These are phyloP conservation scores for Microctonus aethiopoides DNA, from an alignment of 2,888 invertebrate species.

Conservation along the genomic window DNA sequence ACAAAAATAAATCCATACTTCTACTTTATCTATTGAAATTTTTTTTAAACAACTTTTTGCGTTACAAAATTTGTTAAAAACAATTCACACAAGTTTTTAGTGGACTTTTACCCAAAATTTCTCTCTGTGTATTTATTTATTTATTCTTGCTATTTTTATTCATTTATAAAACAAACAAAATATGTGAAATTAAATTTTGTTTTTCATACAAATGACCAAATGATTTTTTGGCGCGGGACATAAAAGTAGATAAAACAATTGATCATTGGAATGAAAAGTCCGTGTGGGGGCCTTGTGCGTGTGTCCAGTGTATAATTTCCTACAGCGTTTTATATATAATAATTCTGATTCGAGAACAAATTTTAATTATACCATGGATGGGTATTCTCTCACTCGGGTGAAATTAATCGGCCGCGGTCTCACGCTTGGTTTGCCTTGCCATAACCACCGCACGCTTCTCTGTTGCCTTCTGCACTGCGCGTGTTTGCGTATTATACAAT, in stretches of 20 bases:
- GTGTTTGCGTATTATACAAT: background rate
- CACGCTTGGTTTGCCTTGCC: constrained; percentile 12
- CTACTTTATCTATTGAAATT: no score
- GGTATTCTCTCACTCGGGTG: constrained; percentile 40
- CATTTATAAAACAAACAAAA: background rate
- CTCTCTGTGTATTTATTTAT: no score
- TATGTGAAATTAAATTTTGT: background rate
- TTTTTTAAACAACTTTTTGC: no score
- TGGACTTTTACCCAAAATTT: no score
- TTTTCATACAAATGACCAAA: background rate
- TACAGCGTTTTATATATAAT: constrained; percentile 15
- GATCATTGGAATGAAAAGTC: background rate
- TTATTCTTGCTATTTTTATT: background rate
- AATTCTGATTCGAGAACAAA: constrained; percentile 56
- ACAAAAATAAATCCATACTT: no score
- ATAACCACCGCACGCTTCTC: background rate
- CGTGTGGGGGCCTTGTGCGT: background rate
- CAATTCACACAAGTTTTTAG: no score
- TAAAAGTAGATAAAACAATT: background rate
- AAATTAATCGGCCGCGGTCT: constrained; percentile 51
- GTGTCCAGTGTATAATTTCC: background rate
- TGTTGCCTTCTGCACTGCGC: background rate
- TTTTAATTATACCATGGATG: constrained; percentile 55
- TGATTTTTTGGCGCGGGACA: background rate
- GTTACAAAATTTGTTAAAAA: no score